Evolutionary conservation across 2,113 vertebrate species (phyloP), one percentile per base, ranked within the genome.

Genomic region (Charina bottae): DNA sequence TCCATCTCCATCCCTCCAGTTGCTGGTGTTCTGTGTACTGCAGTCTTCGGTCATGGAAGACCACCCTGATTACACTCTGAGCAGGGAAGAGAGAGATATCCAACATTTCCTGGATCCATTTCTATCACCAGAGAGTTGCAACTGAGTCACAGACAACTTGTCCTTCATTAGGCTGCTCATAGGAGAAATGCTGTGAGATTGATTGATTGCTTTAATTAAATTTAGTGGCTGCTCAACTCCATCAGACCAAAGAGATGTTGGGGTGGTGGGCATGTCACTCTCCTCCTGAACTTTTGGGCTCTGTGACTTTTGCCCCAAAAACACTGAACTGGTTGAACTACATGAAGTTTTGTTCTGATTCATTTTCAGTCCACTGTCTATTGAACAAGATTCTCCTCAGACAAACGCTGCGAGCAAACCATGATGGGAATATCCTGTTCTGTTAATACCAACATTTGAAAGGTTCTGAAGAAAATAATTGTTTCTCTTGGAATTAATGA

Each of bases 1-100:
- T 96, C 94, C 96, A 96, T 15, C 96, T 90, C 96, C 96, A 96
- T 19, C 95, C 94, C 1, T 94, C 93, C 95, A 97, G 93, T 89
- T 96, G 97, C 64, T 96, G 97, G 89, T 95, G 94, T 91, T 97
- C 96, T 0, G 11, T 96, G 93, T 95, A 94, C 64, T 92, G 96
- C 23, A 97, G 95, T 11, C 90, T 83, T 15, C 87, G 92, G 72
- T 96, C 94, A 0, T 95, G 96, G 84, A 97, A 97, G 0, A 90
- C 87, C 92, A 97, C 96, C 0, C 62, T 90, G 4, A 92, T 68
- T 86, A 93, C 83, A 2, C 93, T 96, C 96, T 95, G 94, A 2
- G 1, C 12, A 58, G 24, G n/a, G 21, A 5, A 91, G 89, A 12
- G 42, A 1, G 0, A 46, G 87, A 10, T 0, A 6, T 19, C n/a